Conservation (phyloP, 2,888 invertebrate species). For the Drosophila recens region DNA sequence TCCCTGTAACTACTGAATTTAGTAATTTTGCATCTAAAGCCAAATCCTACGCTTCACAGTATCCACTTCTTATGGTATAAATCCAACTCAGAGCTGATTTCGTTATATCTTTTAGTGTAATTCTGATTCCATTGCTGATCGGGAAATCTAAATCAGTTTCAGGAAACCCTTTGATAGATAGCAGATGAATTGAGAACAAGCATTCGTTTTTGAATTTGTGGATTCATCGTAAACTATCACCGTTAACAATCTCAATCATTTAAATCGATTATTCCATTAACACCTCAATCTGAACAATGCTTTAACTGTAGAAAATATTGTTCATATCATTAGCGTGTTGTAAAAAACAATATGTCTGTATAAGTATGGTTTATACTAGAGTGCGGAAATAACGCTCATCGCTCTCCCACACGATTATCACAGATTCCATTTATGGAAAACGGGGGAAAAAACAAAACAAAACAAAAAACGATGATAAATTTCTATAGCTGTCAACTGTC, state of each 20-base stretch:
- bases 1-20: too few species aligned
- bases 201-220: too few species aligned
- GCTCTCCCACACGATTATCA: slow-evolving; percentile 35
- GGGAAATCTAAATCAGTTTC: neutral
- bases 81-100: neutral
- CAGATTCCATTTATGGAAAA: slow-evolving; percentile 42
- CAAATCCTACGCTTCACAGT: too few species aligned
- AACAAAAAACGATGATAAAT: slow-evolving; percentile 44
- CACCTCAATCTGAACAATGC: slow-evolving; percentile 24
- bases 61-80: neutral
- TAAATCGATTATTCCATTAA: slow-evolving; percentile 33
- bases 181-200: neutral
- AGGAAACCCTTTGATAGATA: neutral
- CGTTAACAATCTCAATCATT: slow-evolving; percentile 18
- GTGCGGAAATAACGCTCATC: slow-evolving; percentile 28
- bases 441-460: slow-evolving; percentile 6
- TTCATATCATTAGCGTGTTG: slow-evolving; percentile 31
- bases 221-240: slow-evolving; percentile 10
- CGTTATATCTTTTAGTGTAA: neutral
- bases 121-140: too few species aligned
- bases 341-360: slow-evolving; percentile 26
- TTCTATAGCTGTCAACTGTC: slow-evolving; percentile 40
- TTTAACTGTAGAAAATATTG: slow-evolving; percentile 10
- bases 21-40: too few species aligned
- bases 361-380: slow-evolving; percentile 15